Evolutionary conservation across 2,888 invertebrate species (phyloP), one percentile per base, ranked within the genome.

Genomic region (Spodoptera picta): DNA sequence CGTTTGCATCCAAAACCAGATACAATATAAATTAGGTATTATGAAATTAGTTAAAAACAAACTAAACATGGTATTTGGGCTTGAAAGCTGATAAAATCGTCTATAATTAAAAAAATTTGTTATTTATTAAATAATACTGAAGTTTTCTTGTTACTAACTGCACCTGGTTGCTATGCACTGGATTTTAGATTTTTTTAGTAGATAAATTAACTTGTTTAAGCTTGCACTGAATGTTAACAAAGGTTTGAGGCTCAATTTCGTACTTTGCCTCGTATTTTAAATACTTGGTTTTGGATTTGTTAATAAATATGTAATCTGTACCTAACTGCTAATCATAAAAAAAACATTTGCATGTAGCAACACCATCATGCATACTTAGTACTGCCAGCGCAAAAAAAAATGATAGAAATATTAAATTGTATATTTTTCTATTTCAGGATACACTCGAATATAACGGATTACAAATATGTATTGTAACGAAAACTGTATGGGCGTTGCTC

Each of bases 371-470:
- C 5, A 42, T 14, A 50, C 14, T 52, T 12, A 59, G 50, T 54
- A 52, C 67, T 69, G 48, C 67, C 71, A 69, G 70, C 52, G 50
- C 58, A 57, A 65, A 71, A 56, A 71, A 56, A 51, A 19, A 12
- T 51, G 45, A 42, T 48, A 58, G 60, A 65, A 70, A 75, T 76
- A 69, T 77, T 79, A 77, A 74, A 77, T 48, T 66, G 66, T 72
- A 43, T 66, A 66, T 77, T 77, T 78, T 89, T 86, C 78, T 72
- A 84, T 94, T 93, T 80, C 93, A 94, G 94, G 92, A 89, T 89
- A 90, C 89, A 86, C 90, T 94, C 88, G 92, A 92, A 91, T 93
- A 89, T 93, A 91, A 93, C 57, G 94, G 93, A 81, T 79, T 92
- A 79, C 82, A 90, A 82, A 90, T 94, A 83, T 87, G 86, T 71